Evolutionary conservation across 2,113 vertebrate species (phyloP).

Genomic region (Bothrops jararaca): DNA sequence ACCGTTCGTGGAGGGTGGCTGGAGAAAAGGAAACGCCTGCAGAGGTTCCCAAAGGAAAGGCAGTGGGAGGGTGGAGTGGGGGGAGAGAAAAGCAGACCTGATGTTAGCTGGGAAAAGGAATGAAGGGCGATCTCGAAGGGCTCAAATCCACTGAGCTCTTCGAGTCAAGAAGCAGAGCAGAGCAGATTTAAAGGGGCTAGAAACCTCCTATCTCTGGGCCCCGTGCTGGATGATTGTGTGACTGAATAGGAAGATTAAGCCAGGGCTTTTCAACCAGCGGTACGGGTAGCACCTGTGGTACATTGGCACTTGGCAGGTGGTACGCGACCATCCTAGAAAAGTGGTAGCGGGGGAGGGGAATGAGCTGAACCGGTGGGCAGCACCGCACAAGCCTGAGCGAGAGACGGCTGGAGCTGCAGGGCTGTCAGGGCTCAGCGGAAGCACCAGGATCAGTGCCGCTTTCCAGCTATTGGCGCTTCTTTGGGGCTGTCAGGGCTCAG

Average conservation of each 20-base stretch:
- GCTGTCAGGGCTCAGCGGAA: no score
- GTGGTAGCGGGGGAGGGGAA: no score
- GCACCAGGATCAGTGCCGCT: no score
- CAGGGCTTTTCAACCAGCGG: no score
- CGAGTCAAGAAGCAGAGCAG: neutral
- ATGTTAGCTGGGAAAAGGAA: neutral
- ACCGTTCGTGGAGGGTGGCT: slow-evolving; percentile 75
- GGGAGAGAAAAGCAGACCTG: rapidly evolving
- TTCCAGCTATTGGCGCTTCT: no score
- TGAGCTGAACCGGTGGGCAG: no score
- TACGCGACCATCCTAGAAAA: no score
- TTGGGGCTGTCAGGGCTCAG: no score
- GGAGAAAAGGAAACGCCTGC: slow-evolving; percentile 66
- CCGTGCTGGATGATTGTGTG: neutral
- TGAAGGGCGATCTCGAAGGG: neutral
- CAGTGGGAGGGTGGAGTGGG: rapidly evolving
- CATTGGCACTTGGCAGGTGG: no score
- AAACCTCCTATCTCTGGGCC: neutral
- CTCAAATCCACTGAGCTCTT: neutral
- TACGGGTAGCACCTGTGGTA: no score
- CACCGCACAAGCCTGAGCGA: no score
- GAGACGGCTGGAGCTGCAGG: no score
- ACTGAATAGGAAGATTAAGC: neutral
- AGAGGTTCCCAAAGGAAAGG: neutral
- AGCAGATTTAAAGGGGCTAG: neutral